A percentile compares a stretch with the other conserved stretches of the same genome.
Conservation (phyloP, 1,140 invertebrate genomes). For the Cheumatopsyche charites region DNA sequence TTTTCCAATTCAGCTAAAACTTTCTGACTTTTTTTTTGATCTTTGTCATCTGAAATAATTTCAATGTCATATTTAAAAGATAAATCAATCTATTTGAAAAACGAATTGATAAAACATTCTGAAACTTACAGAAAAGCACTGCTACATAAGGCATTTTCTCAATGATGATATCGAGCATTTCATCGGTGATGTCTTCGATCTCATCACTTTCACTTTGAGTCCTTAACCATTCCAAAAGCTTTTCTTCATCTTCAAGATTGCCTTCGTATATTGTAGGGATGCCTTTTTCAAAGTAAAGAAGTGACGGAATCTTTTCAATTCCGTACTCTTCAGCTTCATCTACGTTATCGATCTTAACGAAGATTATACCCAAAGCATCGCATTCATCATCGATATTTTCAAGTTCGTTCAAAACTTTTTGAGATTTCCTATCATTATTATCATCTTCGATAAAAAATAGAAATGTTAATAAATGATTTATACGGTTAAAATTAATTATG, state of each 20-base stretch:
- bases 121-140: constrained; percentile 85
- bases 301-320: constrained; percentile 82
- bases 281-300: constrained; percentile 91
- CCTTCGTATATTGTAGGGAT: constrained; percentile 89
- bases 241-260: constrained; percentile 89
- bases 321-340: constrained; percentile 91
- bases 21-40: constrained; percentile 89
- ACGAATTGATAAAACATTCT: background rate
- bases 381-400: constrained; percentile 96
- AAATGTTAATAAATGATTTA: background rate
- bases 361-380: constrained; percentile 83
- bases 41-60: constrained; percentile 80
- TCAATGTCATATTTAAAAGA: no score
- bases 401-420: constrained; percentile 84
- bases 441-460: constrained; percentile 71
- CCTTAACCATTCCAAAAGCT: constrained; percentile 86
- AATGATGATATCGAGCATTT: constrained; percentile 92
- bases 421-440: constrained; percentile 87
- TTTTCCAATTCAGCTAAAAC: constrained; percentile 87
- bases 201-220: constrained; percentile 86
- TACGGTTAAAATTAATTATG: constrained; percentile 27
- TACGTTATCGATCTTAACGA: constrained; percentile 92
- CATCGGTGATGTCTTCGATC: constrained; percentile 93
- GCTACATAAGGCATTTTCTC: constrained; percentile 87
- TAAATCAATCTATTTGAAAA: no score